Base-by-base conservation (phyloP, 2,888 invertebrate genomes). In the Athalia rosae region DNA sequence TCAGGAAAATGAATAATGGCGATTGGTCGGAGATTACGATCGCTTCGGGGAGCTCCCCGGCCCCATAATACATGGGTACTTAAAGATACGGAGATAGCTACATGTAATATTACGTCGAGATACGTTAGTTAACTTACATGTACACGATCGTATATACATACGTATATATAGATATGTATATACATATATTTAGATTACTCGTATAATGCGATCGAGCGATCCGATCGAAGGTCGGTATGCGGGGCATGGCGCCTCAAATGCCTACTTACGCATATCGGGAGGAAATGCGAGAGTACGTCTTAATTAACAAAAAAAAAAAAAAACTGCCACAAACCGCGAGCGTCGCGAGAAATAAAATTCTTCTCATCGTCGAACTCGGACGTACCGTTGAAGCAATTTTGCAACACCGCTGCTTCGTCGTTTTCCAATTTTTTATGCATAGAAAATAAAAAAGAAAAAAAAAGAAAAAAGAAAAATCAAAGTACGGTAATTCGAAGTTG, bases 1-100 rank as follows among this genome's bases (percentile, higher is more conserved):
- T 28, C 56, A 71, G 45, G 67, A 58, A 71, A 71, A 58, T 71
- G 71, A 71, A 71, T 71, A 71, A 71, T 71, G 71, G 71, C 71
- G 71, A 58, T 71, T 58, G 28, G 28, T 28, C 41, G 58, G 58
- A 71, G 71, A 71, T 71, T 71, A 71, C 58, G 58, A 45, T 58
- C 71, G 45, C 56, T 56, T 58, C 71, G 45, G 13, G 71, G 9
- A n/a, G 71, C 7, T 15, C 43, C 45, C 45, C 13, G 45, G 45
- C n/a, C 69, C 50, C 58, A 58, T 71, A 71, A 71, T 71, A 71
- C 71, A 58, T 28, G 28, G 28, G 28, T 58, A 71, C 71, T 71
- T 58, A 58, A 58, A 71, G 71, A 71, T 71, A 71, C 58, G 58
- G 71, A 58, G 71, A 71, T 71, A 71, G 28, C 28, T 28, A 28